phyloP scores from a whole-genome alignment of 92 coral and sea anemone species.

The Desmophyllum pertusum region DNA sequence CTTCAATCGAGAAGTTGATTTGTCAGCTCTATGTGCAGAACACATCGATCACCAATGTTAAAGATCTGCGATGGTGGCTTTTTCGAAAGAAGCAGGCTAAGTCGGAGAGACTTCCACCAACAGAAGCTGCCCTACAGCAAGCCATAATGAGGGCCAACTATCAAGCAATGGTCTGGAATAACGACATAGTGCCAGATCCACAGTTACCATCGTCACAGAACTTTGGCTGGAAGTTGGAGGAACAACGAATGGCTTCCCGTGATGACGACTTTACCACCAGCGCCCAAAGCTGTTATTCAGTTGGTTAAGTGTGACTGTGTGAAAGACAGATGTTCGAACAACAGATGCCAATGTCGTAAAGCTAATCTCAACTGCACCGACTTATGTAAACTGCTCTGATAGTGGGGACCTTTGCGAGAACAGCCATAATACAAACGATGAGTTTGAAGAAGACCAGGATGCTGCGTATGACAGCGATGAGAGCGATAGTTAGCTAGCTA shows the following conservation, averaged over 20 bases:
- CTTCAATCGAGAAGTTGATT: constrained; percentile 50
- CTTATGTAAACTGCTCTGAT: constrained; percentile 23
- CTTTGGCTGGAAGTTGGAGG: constrained; percentile 40
- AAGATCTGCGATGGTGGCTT: constrained; percentile 55
- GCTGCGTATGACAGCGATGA: constrained; percentile 9
- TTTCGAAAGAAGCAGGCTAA: constrained; percentile 54
- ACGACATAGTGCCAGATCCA: constrained; percentile 31
- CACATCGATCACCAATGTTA: constrained; percentile 17
- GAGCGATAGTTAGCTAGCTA: constrained; percentile 30
- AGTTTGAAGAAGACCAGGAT: not conserved
- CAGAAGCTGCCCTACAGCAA: constrained; percentile 38
- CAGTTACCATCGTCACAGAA: constrained; percentile 5
- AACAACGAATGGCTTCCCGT: constrained; percentile 47
- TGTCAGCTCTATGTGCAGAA: constrained; percentile 42
- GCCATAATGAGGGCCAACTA: constrained; percentile 36
- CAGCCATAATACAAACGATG: not conserved
- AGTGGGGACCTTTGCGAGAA: constrained; percentile 27
- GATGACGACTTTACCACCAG: constrained; percentile 42
- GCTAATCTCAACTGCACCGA: constrained; percentile 28
- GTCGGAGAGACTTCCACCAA: constrained; percentile 50
- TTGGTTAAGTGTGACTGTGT: constrained; percentile 29
- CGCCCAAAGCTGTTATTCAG: constrained; percentile 35
- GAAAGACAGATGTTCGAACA: constrained; percentile 28
- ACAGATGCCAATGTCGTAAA: constrained; percentile 32
- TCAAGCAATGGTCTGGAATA: constrained; percentile 38